These are phyloP conservation scores for Microplitis mediator DNA, from an alignment of 1,140 invertebrate species.

Conservation along the genomic window DNA sequence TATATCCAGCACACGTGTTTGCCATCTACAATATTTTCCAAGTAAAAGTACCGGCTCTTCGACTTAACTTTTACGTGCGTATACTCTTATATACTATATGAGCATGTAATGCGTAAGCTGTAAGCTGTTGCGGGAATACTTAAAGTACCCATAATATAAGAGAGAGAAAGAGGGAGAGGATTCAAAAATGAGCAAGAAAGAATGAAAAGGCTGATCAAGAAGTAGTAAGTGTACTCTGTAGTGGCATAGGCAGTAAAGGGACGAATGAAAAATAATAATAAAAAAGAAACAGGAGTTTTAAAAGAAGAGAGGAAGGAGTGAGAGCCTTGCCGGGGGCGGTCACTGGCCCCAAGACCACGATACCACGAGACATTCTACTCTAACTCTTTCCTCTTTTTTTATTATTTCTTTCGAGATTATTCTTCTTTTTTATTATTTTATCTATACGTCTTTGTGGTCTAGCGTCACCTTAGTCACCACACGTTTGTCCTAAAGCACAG, in stretches of 20 bases:
- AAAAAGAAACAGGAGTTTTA: neutral
- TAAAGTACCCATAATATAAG: neutral
- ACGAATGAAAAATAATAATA: neutral
- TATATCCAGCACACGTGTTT: constrained; percentile 22
- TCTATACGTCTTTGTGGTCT: neutral
- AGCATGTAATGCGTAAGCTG: neutral
- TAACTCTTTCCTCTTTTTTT: neutral
- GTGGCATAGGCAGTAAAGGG: neutral
- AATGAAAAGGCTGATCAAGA: neutral
- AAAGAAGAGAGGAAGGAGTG: constrained; percentile 10
- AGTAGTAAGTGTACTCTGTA: too few species aligned
- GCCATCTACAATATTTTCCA: constrained; percentile 25
- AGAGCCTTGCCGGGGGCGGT: constrained; percentile 35
- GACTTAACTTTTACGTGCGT: constrained; percentile 4
- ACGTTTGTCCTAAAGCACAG: neutral
- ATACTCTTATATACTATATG: neutral
- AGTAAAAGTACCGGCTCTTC: constrained; percentile 7
- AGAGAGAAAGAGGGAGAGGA: neutral
- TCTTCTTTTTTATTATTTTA: neutral
- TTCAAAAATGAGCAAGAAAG: constrained; percentile 2
- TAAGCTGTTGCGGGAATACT: neutral
- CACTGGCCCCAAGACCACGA: constrained; percentile 32
- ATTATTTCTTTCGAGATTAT: neutral
- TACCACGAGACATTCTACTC: constrained; percentile 25
- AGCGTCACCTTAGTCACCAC: neutral